Conservation (phyloP, 2,113 vertebrate genomes). For the Ochotona curzoniae region DNA sequence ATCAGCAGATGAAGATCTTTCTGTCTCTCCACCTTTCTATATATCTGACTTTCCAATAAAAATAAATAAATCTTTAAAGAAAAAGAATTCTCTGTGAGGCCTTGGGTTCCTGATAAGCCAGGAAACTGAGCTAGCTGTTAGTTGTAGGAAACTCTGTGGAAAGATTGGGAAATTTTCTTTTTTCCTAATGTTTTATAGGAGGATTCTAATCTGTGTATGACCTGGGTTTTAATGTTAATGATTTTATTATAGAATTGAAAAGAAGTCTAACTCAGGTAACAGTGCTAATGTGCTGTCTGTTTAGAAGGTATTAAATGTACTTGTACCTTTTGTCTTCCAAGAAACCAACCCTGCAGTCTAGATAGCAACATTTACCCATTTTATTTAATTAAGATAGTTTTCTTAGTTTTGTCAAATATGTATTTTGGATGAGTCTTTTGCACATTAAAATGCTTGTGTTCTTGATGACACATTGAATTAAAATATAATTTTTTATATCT, state of each 20-base stretch:
- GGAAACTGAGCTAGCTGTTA: background rate
- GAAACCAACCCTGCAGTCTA: background rate
- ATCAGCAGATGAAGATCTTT: no score
- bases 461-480: conserved; percentile 36
- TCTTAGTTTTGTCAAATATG: conserved; percentile 35
- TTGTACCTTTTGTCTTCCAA: background rate
- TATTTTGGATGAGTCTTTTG: conserved; percentile 39
- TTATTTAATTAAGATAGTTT: conserved; percentile 28
- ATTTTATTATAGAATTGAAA: conserved; percentile 43
- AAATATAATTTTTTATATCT: conserved; percentile 61
- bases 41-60: no score
- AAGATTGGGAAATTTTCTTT: background rate
- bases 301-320: conserved; percentile 4
- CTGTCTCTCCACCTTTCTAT: no score
- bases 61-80: no score
- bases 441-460: conserved; percentile 21
- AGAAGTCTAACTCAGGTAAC: background rate
- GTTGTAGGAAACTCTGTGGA: conserved; percentile 29
- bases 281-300: conserved; percentile 3
- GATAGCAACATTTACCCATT: conserved; percentile 12
- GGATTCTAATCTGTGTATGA: background rate
- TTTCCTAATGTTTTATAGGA: conserved; percentile 8
- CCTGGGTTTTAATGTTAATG: background rate
- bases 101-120: background rate
- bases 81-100: no score